Percentiles rank a stretch among this genome's conserved stretches.
These are phyloP conservation scores for Drosophila atripex DNA, from an alignment of 2,888 invertebrate genomes.

Conservation along the genomic window DNA sequence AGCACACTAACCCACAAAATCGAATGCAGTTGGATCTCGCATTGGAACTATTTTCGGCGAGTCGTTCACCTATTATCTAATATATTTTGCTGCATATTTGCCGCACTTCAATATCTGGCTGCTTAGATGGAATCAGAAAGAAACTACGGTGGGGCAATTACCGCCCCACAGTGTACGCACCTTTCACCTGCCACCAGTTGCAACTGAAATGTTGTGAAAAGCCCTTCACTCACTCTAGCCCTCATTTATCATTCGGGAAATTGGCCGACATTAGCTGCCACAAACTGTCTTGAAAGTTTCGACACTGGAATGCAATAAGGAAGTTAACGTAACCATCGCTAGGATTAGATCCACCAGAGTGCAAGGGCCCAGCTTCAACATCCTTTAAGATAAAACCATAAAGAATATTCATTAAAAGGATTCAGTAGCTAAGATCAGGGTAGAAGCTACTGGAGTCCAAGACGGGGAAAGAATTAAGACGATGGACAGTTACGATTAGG, in stretches of 20 bases:
- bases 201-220: constrained; percentile 15
- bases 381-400: not conserved
- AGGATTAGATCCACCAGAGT: not conserved
- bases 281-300: not conserved
- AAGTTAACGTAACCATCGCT: not conserved
- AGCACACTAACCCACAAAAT: constrained; percentile 40
- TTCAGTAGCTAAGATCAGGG: not conserved
- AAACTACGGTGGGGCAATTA: constrained; percentile 2
- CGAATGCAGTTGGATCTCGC: constrained; percentile 12
- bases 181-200: constrained; percentile 22
- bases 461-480: not conserved
- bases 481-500: not conserved
- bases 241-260: constrained; percentile 23
- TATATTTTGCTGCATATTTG: not conserved
- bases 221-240: constrained; percentile 23
- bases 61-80: constrained; percentile 36
- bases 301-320: constrained; percentile 6
- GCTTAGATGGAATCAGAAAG: constrained; percentile 14
- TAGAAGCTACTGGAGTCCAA: not conserved
- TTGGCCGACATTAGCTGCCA: not conserved
- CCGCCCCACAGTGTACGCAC: constrained; percentile 12
- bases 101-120: constrained; percentile 24
- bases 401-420: not conserved
- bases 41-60: constrained; percentile 20
- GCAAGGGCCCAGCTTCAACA: too few species aligned